Percentiles rank a stretch among this genome's conserved stretches.
These are phyloP conservation scores for Neodiprion virginianus DNA, from an alignment of 1,140 invertebrate species.

Conservation along the genomic window DNA sequence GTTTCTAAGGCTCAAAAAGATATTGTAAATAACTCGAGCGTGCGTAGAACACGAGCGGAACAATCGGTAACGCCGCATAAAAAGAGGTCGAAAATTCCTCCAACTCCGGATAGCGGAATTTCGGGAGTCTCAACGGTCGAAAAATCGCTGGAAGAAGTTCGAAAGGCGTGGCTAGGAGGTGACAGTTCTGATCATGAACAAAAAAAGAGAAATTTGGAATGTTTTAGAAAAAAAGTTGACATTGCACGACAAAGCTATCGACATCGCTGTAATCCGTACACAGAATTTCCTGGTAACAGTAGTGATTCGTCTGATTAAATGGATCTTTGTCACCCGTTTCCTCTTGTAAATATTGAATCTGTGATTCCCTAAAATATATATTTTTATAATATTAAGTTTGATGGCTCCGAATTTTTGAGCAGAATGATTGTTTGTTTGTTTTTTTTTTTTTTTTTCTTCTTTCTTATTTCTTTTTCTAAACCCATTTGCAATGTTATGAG, in stretches of 20 bases:
- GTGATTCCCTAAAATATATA: constrained; percentile 49
- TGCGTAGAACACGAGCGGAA: constrained; percentile 14
- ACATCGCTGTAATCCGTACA: constrained; percentile 30
- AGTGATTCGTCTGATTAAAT: constrained; percentile 50
- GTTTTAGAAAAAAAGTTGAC: constrained; percentile 48
- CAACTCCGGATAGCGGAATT: constrained; percentile 52
- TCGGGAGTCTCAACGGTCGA: constrained; percentile 48
- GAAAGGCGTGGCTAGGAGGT: constrained; percentile 25
- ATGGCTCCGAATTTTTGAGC: constrained; percentile 22
- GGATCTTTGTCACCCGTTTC: constrained; percentile 25
- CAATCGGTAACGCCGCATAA: constrained; percentile 37
- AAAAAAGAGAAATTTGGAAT: constrained; percentile 40
- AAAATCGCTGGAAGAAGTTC: constrained; percentile 34
- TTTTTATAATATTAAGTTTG: constrained; percentile 48
- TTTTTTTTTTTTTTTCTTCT: constrained; percentile 20
- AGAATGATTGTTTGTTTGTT: constrained; percentile 9
- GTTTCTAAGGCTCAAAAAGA: background rate
- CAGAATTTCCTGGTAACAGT: constrained; percentile 25
- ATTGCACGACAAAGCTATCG: constrained; percentile 46
- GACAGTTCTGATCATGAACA: constrained; percentile 49
- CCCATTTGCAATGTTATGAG: constrained; percentile 26
- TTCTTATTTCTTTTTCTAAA: constrained; percentile 19
- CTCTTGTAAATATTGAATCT: constrained; percentile 50
- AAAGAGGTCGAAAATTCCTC: constrained; percentile 32
- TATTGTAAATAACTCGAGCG: constrained; percentile 3